These are phyloP conservation scores for Palythoa grandiflora DNA, from an alignment of 92 coral and sea anemone species.

Conservation along the genomic window DNA sequence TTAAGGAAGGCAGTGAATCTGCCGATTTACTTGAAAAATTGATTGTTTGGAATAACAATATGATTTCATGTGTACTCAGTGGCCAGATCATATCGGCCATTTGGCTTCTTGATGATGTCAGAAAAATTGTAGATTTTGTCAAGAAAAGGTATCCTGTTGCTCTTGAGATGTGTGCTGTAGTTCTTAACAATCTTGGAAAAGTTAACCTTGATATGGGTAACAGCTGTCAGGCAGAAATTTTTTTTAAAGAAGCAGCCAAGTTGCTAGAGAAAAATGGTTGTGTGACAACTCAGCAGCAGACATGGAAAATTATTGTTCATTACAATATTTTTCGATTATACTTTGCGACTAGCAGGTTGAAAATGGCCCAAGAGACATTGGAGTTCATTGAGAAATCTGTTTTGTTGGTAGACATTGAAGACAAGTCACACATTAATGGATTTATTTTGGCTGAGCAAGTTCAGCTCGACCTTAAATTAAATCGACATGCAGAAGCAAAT, in stretches of 20 bases:
- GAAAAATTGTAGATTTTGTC: not conserved
- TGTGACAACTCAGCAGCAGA: not conserved
- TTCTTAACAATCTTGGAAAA: slow-evolving; percentile 13
- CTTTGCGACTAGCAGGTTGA: not conserved
- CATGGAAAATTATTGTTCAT: not conserved
- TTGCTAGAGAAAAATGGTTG: not conserved
- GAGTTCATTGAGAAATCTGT: not conserved
- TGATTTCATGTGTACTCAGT: not conserved
- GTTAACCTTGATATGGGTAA: not conserved
- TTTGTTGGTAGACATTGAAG: not conserved
- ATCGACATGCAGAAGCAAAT: not conserved
- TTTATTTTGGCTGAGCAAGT: slow-evolving; percentile 1
- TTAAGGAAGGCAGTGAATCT: not conserved
- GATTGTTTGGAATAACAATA: not conserved
- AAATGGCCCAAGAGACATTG: not conserved
- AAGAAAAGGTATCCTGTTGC: not conserved
- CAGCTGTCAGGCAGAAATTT: not conserved
- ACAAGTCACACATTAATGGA: not conserved
- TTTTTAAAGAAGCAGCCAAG: not conserved
- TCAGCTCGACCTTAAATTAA: slow-evolving; percentile 2
- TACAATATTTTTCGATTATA: not conserved
- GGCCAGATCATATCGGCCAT: not conserved
- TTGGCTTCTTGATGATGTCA: not conserved
- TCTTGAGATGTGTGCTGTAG: not conserved
- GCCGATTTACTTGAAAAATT: not conserved